Conservation (phyloP, 2,113 vertebrate species). For the Paramisgurnus dabryanus region DNA sequence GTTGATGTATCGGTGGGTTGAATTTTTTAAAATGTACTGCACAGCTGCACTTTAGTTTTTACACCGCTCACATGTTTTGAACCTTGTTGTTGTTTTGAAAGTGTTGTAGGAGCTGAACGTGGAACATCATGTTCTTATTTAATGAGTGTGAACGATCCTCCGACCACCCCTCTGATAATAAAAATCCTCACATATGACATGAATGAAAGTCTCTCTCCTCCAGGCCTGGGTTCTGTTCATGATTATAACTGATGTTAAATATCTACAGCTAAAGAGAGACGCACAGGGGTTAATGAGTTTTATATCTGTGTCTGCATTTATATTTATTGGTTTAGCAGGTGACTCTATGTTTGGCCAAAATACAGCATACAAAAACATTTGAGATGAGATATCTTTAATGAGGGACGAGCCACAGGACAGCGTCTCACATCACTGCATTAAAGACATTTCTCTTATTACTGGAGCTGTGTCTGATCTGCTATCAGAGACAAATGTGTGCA, state of each 20-base stretch:
- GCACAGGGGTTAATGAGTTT: not conserved
- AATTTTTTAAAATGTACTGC: not conserved
- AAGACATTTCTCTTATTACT: too few relatives aligned
- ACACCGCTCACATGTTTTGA: slow-evolving; percentile 1
- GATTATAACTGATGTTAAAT: slow-evolving; percentile 8
- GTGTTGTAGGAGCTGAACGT: not conserved
- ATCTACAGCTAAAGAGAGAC: not conserved
- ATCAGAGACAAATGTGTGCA: too few relatives aligned
- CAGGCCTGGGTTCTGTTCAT: slow-evolving; percentile 9
- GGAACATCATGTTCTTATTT: not conserved
- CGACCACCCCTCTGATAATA: slow-evolving; percentile 30
- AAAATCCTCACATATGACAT: slow-evolving; percentile 41
- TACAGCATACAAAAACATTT: too few relatives aligned
- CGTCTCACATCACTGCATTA: too few relatives aligned
- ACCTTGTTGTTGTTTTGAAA: not conserved
- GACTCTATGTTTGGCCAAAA: too few relatives aligned
- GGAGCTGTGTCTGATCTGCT: too few relatives aligned
- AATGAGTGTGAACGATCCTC: not conserved
- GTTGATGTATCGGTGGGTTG: too few relatives aligned
- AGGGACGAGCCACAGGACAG: too few relatives aligned
- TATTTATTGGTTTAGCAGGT: too few relatives aligned
- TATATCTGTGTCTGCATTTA: too few relatives aligned
- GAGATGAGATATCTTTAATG: too few relatives aligned
- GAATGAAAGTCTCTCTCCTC: slow-evolving; percentile 37
- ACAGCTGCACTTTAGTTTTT: not conserved